Conservation (phyloP, 2,113 vertebrate species). For the Myrmecophaga tridactyla region DNA sequence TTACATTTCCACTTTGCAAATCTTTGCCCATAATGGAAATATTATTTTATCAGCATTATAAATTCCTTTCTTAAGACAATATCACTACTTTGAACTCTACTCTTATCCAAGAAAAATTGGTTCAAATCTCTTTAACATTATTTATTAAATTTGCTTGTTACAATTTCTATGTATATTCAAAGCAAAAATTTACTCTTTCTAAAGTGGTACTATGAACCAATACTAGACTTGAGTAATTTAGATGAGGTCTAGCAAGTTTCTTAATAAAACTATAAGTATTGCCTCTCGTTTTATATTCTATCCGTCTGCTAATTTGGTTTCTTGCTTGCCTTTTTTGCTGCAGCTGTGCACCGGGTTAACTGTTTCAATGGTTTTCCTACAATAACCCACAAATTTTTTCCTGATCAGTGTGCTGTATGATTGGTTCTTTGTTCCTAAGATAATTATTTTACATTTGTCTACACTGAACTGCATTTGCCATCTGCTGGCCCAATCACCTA, state of each 20-base stretch:
- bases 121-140: constrained; percentile 34
- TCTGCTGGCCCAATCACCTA: constrained; percentile 85
- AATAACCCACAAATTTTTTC: constrained; percentile 87
- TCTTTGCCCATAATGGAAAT: not conserved
- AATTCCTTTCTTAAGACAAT: not conserved
- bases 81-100: not conserved
- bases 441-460: constrained; percentile 90
- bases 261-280: constrained; percentile 74
- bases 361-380: constrained; percentile 87
- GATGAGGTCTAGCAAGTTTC: constrained; percentile 78
- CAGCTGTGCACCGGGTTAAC: constrained; percentile 86
- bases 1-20: not conserved
- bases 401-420: constrained; percentile 87
- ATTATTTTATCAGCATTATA: not conserved
- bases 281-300: constrained; percentile 84
- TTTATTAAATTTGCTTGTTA: constrained; percentile 36
- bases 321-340: constrained; percentile 83
- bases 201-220: constrained; percentile 59
- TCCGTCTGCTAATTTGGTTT: constrained; percentile 81
- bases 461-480: constrained; percentile 84
- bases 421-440: constrained; percentile 86
- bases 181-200: constrained; percentile 67
- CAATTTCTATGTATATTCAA: constrained; percentile 50
- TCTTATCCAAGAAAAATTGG: not conserved
- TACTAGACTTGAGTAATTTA: constrained; percentile 69